phyloP scores from a whole-genome alignment of 2,888 invertebrate species.

The Strigamia crassipes region DNA sequence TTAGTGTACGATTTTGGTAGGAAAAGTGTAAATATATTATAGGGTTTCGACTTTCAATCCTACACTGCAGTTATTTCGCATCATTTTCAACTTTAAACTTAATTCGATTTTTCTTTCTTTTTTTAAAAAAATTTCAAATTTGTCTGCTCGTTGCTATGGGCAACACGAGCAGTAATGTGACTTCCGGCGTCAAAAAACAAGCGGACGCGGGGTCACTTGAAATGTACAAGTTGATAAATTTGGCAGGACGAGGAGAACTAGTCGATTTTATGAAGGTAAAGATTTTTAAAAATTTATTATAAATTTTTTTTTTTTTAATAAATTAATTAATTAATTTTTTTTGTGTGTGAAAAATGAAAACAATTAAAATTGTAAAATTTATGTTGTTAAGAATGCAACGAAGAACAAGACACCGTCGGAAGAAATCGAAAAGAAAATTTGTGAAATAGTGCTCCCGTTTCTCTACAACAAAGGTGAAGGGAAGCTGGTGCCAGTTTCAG shows the following conservation, averaged over 20 bases:
- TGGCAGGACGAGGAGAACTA: conserved; percentile 88
- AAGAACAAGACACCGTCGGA: conserved; percentile 78
- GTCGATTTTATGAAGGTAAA: conserved; percentile 73
- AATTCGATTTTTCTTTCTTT: neutral
- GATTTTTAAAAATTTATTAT: neutral
- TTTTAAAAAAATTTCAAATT: conserved; percentile 2
- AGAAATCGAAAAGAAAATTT: conserved; percentile 89
- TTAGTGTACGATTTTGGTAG: too few relatives aligned
- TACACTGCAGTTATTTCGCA: neutral
- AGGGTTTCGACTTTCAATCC: neutral
- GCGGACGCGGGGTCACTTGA: conserved; percentile 77
- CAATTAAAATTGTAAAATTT: neutral
- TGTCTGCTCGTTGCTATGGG: conserved; percentile 58
- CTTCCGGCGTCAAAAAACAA: conserved; percentile 93
- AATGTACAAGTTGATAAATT: conserved; percentile 84
- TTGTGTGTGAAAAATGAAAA: neutral
- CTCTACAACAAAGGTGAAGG: conserved; percentile 93
- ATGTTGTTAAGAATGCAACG: conserved; percentile 75
- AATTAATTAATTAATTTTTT: too few relatives aligned
- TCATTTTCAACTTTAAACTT: neutral
- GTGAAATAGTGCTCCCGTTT: conserved; percentile 87
- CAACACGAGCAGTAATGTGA: conserved; percentile 69
- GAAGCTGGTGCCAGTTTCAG: conserved; percentile 84
- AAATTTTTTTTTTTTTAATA: neutral
- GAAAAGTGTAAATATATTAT: too few relatives aligned